Evolutionary conservation across 2,888 invertebrate genomes (phyloP), one percentile per base, ranked within the genome.

Genomic region (Oscheius sp.): DNA sequence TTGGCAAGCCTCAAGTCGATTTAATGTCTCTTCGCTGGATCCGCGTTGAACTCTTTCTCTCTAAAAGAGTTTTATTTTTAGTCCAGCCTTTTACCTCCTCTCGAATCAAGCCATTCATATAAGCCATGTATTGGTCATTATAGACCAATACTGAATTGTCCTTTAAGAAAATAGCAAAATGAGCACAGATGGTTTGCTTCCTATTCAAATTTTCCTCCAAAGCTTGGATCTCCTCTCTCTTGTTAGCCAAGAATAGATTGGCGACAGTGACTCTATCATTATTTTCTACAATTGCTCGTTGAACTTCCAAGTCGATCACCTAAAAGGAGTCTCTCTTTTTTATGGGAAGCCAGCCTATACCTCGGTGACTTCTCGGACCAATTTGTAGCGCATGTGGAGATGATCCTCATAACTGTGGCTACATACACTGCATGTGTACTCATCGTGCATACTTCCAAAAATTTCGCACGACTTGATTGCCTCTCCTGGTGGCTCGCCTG

Each of bases 91-190:
- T n/a, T 27, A 52, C 52, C 12, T 25, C 27, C n/a, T 52, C 52
- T 15, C 29, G 0, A n/a, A 52, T 52, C 52, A 25, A n/a, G 8
- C 2, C 29, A 1, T 23, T 52, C 52, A 52, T 29, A 27, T 52
- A 27, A 6, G 27, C 52, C 29, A 52, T 29, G 2, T 52, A 52
- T 27, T 52, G 52, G 29, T 61, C 61, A 23, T 61, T 61, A 45
- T 45, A 42, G 29, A 17, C 27, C 5, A 61, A n/a, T 12, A 61
- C 25, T 4, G 39, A 37, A 4, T 61, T 39, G 1, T 61, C 10
- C 45, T 33, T 1, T 8, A 61, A 29, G 25, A 61, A 61, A 46
- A 37, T 25, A 6, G 61, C 61, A 39, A 61, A 61, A 6, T 61
- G 34, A 15, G 45, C 61, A 20, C 61, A 61, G 29, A n/a, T 27